Percentiles rank a stretch among this genome's conserved stretches.
These are phyloP conservation scores for Spatulosminthurus flaviceps DNA, from an alignment of 2,888 invertebrate genomes.

Conservation along the genomic window DNA sequence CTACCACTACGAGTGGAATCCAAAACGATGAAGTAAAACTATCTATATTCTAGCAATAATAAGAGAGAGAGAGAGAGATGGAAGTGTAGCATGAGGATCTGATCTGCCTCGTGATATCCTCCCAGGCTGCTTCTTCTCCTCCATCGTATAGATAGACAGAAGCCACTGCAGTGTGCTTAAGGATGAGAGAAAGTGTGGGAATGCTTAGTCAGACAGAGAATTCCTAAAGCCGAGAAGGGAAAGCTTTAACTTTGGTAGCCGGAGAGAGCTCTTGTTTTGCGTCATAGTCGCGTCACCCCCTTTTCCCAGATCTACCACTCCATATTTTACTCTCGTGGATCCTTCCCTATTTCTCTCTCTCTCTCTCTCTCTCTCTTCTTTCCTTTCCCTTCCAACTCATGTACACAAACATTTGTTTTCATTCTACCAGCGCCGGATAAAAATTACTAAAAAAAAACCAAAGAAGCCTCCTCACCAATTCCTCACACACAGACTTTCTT, in stretches of 20 bases:
- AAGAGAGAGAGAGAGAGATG: not conserved
- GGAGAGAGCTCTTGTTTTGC: constrained; percentile 32
- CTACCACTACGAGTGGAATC: no score
- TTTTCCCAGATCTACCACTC: constrained; percentile 44
- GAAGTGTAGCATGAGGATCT: not conserved
- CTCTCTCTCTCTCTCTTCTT: constrained; percentile 14
- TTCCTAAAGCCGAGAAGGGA: constrained; percentile 18
- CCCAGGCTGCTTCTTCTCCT: not conserved
- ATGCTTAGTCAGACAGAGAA: constrained; percentile 44
- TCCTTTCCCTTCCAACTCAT: constrained; percentile 20
- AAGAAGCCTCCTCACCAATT: not conserved
- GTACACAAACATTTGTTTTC: not conserved
- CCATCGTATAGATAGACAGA: no score
- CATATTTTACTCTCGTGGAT: constrained; percentile 42
- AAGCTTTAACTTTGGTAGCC: constrained; percentile 16
- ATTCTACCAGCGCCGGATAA: not conserved
- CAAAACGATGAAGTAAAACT: not conserved
- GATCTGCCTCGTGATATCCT: constrained; percentile 4
- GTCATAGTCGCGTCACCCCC: constrained; percentile 45
- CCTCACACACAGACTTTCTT: not conserved
- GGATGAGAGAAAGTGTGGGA: constrained; percentile 46
- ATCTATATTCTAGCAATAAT: not conserved
- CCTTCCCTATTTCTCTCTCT: constrained; percentile 28
- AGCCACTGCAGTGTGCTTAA: not conserved
- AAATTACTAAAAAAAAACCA: not conserved